Base-by-base conservation (phyloP, 2,797 vertebrate species). In the Gymnoscopelus microlampas region DNA sequence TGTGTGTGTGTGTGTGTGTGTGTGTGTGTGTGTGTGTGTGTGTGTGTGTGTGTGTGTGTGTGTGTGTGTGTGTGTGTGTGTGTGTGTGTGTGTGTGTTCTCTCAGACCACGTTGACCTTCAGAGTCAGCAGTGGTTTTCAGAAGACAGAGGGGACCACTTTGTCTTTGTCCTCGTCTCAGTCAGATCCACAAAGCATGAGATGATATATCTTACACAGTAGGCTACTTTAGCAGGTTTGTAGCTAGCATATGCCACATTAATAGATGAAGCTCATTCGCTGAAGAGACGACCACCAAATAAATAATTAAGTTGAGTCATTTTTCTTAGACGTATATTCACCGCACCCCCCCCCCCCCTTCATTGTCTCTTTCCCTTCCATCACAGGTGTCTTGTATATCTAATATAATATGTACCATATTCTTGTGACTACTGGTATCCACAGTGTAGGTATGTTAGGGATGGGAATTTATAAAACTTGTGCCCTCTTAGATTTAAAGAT, bases 191-290 rank as follows among this genome's bases (percentile, higher is more conserved):
- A 73, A 75, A 83, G 76, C 75, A 78, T 89, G 86, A 85, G 68
- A 87, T 88, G 86, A 82, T 74, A 87, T 92, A 90, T 83, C 87
- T 88, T 91, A 90, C 89, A 89, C 10, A 73, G 74, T 70, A 23
- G 63, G 50, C 24, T 24, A 80, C 50, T 64, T 65, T 73, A 79
- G 78, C 72, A 73, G 75, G 77, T 74, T 63, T 54, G 60, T 48
- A 68, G 50, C 64, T 26, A 76, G 60, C 8, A 5, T 51, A 55
- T 48, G 61, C 81, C 63, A 61, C 70, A 24, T 50, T 65, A 63
- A 70, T 19, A 67, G 66, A 70, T 70, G 71, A 56, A 65, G 65
- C 73, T 76, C 14, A 2, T 70, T 76, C 1, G 23, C 24, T 32
- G 5, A 48, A 64, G 69, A 32, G 59, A 74, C 19, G 66, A 66